Base-by-base conservation (phyloP, 2,113 vertebrate genomes). In the Pogonocichla stellata region DNA sequence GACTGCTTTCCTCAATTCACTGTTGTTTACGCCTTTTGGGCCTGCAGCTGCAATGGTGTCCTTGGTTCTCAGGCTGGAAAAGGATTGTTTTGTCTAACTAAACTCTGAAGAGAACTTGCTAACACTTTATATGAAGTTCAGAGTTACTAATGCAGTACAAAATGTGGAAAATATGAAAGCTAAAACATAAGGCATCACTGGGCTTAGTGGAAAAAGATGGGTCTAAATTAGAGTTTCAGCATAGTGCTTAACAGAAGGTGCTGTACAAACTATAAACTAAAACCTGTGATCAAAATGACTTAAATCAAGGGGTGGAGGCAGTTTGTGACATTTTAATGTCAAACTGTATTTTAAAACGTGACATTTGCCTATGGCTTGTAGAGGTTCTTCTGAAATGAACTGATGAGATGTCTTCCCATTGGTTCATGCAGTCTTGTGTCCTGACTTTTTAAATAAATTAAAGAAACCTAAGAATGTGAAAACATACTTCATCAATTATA, bases 261-360 rank as follows among this genome's bases (percentile, higher is more conserved):
- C 28, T 62, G 29, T 53, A 34, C 19, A 85, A 64, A 62, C 53
- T 54, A 40, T 53, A 75, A 57, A 66, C 34, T 73, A 60, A 70
- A 88, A 70, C 10, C 29, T 57, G 26, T 83, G 33, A 47, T 78
- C 80, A 73, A 88, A 90, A 83, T 75, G 15, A 87, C 36, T 81
- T 67, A 57, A 84, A 62, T 87, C 64, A 94, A 80, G 67, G 93
- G 26, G 26, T 58, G 26, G 50, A 80, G 80, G 54, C 62, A 77
- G 42, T 88, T 92, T 78, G 60, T 82, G 71, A 61, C 34, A 83
- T 93, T 95, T 92, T 92, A 71, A 82, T 86, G 54, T 69, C 79
- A 92, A 80, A 78, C 62, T 80, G 25, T 57, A 60, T 86, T 86
- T 92, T 86, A 54, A 87, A 94, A 77, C 26, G 5, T 90, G 79